Base-by-base conservation (phyloP, 2,888 invertebrate genomes). In the Macrosiphum euphorbiae region DNA sequence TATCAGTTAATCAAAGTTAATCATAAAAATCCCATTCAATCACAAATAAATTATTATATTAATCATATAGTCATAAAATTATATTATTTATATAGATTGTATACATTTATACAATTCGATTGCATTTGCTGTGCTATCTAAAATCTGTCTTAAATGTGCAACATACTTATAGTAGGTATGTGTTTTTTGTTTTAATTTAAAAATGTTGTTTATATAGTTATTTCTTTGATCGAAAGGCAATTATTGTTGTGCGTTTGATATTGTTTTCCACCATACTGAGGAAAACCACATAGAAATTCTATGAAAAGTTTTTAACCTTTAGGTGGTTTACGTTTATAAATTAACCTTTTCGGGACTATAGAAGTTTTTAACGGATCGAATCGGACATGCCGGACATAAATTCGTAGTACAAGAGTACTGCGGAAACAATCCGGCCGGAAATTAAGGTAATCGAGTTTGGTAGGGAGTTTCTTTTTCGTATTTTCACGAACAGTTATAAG, bases 391-490 rank as follows among this genome's bases (percentile, higher is more conserved):
- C 67, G 90, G 90, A 90, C 94, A 94, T 94, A 94, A 94, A 94
- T 94, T 94, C 90, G 86, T 86, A 50, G 86, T 50, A 90, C 94
- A 86, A 90, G 90, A 94, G 90, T 86, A 86, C 94, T 50, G 87
- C 61, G 94, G 94, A 94, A 94, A 94, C 90, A 90, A 94, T 94
- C 90, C 90, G 50, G 61, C 85, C 94, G 94, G 94, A 94, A 94
- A 94, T 94, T 94, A 94, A 94, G 94, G 94, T 94, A 94, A 94
- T 94, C 94, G 94, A 94, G 90, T 94, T 90, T 86, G 90, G 90
- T 86, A 84, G 85, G 86, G 58, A 90, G 87, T 67, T 85, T 92
- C 44, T 90, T 93, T 93, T 93, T 86, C 47, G 84, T 58, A 58
- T 89, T 93, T 93, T 90, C 85, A 52, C n/a, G 35, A 86, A 94